Evolutionary conservation across 1,140 invertebrate genomes (phyloP).

Genomic region (Achroia grisella): DNA sequence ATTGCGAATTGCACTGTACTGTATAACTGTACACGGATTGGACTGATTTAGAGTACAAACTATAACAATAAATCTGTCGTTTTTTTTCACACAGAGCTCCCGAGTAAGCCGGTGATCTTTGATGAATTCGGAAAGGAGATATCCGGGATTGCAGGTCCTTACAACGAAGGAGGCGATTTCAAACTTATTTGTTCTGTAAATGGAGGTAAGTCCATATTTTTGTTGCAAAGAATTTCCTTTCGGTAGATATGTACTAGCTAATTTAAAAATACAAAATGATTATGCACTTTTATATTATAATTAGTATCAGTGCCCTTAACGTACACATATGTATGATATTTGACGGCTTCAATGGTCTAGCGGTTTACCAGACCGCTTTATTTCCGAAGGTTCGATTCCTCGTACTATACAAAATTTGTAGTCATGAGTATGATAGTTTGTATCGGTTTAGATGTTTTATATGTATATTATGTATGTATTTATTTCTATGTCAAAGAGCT

Average conservation of each 20-base stretch:
- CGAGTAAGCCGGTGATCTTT: constrained; percentile 85
- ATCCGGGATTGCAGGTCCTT: constrained; percentile 83
- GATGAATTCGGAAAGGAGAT: constrained; percentile 85
- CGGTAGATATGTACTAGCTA: not conserved
- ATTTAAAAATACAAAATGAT: too few species aligned
- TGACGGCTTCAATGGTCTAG: too few species aligned
- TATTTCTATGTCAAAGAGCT: too few species aligned
- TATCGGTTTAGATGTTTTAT: too few species aligned
- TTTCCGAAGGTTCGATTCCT: too few species aligned
- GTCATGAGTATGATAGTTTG: too few species aligned
- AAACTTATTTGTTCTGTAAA: constrained; percentile 87
- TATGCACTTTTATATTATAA: too few species aligned
- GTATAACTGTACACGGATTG: constrained; percentile 13
- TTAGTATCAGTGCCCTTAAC: too few species aligned
- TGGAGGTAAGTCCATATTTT: constrained; percentile 81
- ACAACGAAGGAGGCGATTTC: constrained; percentile 87
- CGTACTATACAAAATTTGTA: too few species aligned
- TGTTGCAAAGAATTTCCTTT: constrained; percentile 4
- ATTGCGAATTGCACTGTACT: not conserved
- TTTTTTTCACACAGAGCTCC: constrained; percentile 80
- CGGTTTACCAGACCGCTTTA: too few species aligned
- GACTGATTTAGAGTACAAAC: not conserved
- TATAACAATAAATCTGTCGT: constrained; percentile 23
- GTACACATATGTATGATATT: too few species aligned
- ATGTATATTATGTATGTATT: too few species aligned